Percentiles rank a stretch among this genome's conserved stretches.
These are phyloP conservation scores for Tholera decimalis DNA, from an alignment of 2,888 invertebrate genomes.

Conservation along the genomic window DNA sequence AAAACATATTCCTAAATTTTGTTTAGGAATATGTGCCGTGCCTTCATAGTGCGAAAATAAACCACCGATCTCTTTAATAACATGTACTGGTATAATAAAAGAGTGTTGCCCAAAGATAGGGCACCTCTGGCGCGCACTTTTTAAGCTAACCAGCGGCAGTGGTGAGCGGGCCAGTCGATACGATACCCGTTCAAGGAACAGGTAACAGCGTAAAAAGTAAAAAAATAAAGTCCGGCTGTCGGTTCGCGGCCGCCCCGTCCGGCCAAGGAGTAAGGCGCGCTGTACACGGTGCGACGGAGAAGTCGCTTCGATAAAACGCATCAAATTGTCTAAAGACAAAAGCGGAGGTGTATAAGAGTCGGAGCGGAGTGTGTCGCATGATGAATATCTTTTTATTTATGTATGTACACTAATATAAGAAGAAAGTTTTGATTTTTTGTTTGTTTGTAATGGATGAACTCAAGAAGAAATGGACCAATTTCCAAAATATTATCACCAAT, in stretches of 20 bases:
- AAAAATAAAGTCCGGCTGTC: constrained; percentile 81
- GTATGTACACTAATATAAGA: neutral
- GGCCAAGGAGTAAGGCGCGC: constrained; percentile 67
- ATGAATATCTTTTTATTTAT: neutral
- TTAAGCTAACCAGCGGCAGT: constrained; percentile 87
- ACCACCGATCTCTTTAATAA: constrained; percentile 10
- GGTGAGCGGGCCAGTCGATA: constrained; percentile 78
- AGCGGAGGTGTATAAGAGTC: neutral
- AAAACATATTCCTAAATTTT: neutral
- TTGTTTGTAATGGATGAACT: too few species aligned
- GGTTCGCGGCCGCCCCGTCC: constrained; percentile 77
- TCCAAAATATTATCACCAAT: too few species aligned
- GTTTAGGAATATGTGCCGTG: too few species aligned
- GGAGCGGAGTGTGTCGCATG: neutral
- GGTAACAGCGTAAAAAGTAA: constrained; percentile 87
- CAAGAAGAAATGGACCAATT: too few species aligned
- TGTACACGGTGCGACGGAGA: constrained; percentile 61
- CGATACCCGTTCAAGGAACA: constrained; percentile 87
- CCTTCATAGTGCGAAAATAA: constrained; percentile 14
- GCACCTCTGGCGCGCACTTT: constrained; percentile 86
- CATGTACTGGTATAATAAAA: constrained; percentile 36
- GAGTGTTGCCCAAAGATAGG: constrained; percentile 71
- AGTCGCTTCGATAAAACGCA: constrained; percentile 8
- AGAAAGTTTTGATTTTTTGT: too few species aligned
- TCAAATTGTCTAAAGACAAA: neutral